These are phyloP conservation scores for Serilophus lunatus DNA, from an alignment of 2,113 vertebrate genomes.

Conservation along the genomic window DNA sequence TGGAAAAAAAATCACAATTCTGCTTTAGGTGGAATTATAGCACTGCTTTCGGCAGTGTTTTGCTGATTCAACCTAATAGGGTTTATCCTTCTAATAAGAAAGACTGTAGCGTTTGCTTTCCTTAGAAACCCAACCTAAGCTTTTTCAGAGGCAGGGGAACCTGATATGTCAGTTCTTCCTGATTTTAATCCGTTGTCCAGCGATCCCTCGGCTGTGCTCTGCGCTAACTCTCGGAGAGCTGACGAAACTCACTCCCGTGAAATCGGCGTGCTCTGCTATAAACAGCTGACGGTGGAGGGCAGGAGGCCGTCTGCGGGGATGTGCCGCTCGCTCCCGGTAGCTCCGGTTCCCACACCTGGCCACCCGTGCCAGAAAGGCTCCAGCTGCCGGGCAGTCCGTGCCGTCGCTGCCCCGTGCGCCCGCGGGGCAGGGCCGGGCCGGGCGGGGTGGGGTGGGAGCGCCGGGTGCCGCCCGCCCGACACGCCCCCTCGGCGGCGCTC, in stretches of 20 bases:
- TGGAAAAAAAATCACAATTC: neutral
- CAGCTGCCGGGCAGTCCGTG: neutral
- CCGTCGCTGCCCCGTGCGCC: neutral
- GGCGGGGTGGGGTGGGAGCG: neutral
- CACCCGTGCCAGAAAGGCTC: neutral
- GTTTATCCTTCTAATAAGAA: neutral
- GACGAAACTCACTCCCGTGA: neutral
- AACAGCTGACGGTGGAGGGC: fast-evolving
- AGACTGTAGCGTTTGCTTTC: neutral
- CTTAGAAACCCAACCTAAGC: neutral
- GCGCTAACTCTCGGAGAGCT: neutral
- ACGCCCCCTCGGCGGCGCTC: neutral
- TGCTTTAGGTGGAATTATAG: too few relatives aligned
- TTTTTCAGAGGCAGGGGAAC: neutral
- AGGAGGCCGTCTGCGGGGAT: neutral
- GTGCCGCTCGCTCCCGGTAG: neutral
- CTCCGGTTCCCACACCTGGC: neutral
- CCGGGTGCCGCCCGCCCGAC: neutral
- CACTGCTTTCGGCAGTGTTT: neutral
- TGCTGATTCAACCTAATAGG: neutral
- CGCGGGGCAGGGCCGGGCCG: neutral
- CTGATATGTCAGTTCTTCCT: fast-evolving
- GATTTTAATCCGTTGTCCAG: fast-evolving
- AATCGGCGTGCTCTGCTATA: fast-evolving
- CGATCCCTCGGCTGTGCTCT: neutral